Evolutionary conservation across 2,797 vertebrate genomes (phyloP).

Genomic region (Chelonia mydas): DNA sequence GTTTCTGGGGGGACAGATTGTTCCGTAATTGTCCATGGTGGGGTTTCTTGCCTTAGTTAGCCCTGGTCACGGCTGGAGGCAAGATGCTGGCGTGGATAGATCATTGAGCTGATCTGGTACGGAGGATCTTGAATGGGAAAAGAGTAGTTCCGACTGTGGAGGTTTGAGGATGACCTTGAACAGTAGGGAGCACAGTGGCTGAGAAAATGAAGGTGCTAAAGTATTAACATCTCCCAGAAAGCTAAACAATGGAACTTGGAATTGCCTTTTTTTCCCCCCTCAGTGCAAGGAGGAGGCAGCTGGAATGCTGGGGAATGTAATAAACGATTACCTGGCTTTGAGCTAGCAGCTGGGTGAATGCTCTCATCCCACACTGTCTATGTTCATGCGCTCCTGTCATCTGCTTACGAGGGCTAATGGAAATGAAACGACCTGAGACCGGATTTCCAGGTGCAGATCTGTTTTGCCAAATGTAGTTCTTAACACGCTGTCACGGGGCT

Average conservation of each 20-base stretch:
- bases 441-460: slow-evolving; percentile 18
- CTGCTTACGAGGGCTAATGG: slow-evolving; percentile 51
- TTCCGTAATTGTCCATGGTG: neutral
- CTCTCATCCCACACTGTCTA: slow-evolving; percentile 66
- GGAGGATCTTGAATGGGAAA: neutral
- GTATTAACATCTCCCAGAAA: neutral
- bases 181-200: neutral
- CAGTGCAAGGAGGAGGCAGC: slow-evolving; percentile 10
- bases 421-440: slow-evolving; percentile 30
- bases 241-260: neutral
- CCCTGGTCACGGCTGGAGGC: rapidly evolving
- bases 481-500: neutral
- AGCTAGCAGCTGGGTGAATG: slow-evolving; percentile 66
- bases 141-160: neutral
- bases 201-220: neutral
- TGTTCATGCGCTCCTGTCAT: slow-evolving; percentile 62
- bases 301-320: slow-evolving; percentile 62
- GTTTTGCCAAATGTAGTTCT: slow-evolving; percentile 53
- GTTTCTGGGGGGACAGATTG: neutral
- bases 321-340: slow-evolving; percentile 62
- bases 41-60: neutral
- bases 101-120: rapidly evolving
- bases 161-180: neutral
- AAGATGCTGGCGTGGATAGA: neutral
- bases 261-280: neutral